Evolutionary conservation across 2,797 vertebrate genomes (phyloP).

Genomic region (Danio kyathit): DNA sequence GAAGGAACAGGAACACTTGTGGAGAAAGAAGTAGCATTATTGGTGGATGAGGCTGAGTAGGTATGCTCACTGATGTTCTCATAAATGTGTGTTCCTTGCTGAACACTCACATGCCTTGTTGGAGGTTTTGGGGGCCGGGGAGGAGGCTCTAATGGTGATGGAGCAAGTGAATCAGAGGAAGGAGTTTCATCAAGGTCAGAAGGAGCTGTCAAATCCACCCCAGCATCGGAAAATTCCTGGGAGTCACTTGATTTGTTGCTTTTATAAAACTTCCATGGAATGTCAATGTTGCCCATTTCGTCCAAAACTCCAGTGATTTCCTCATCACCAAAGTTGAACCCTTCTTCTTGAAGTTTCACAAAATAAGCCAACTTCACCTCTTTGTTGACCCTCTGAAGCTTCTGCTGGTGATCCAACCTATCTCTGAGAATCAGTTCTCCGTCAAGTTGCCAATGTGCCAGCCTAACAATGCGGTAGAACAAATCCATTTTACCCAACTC

Average conservation of each 20-base stretch:
- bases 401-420: slow-evolving; percentile 81
- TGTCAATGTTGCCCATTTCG: slow-evolving; percentile 80
- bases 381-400: slow-evolving; percentile 81
- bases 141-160: slow-evolving; percentile 76
- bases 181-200: slow-evolving; percentile 81
- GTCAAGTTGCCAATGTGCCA: slow-evolving; percentile 80
- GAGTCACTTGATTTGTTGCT: slow-evolving; percentile 69
- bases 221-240: slow-evolving; percentile 84
- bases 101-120: slow-evolving; percentile 76
- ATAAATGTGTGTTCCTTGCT: slow-evolving; percentile 79
- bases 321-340: slow-evolving; percentile 77
- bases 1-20: slow-evolving; percentile 71
- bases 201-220: slow-evolving; percentile 81
- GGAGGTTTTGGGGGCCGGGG: slow-evolving; percentile 82
- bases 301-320: slow-evolving; percentile 78
- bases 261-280: slow-evolving; percentile 81
- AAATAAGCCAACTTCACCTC: slow-evolving; percentile 78
- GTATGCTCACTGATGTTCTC: slow-evolving; percentile 78
- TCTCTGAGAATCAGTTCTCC: slow-evolving; percentile 79
- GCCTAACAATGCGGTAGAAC: slow-evolving; percentile 82
- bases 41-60: slow-evolving; percentile 57
- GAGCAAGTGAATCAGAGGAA: slow-evolving; percentile 74
- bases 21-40: slow-evolving; percentile 68
- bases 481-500: slow-evolving; percentile 84
- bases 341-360: slow-evolving; percentile 78